phyloP scores from a whole-genome alignment of 2,888 invertebrate genomes.

The Drosophila infuscata region DNA sequence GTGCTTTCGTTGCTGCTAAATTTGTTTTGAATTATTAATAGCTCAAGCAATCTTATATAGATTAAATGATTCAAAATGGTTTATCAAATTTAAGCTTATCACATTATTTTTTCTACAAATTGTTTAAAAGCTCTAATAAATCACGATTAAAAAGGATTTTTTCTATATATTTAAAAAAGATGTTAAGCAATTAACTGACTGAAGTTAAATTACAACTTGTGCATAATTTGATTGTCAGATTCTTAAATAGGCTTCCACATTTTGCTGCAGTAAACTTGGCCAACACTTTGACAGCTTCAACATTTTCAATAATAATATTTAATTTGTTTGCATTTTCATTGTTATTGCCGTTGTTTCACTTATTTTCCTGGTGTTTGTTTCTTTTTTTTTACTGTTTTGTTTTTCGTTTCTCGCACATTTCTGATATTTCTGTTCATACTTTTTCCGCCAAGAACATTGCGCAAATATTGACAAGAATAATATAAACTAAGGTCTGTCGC shows the following conservation, averaged over 20 bases:
- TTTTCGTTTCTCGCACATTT: constrained; percentile 23
- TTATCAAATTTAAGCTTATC: neutral
- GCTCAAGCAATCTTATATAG: neutral
- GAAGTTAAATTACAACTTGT: neutral
- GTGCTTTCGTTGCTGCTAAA: neutral
- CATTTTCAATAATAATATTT: constrained; percentile 45
- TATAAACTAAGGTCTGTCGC: constrained; percentile 47
- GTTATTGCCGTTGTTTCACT: constrained; percentile 23
- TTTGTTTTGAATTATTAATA: neutral
- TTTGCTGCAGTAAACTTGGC: constrained; percentile 8
- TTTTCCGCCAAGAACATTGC: constrained; percentile 37
- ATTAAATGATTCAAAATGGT: neutral
- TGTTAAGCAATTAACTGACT: neutral
- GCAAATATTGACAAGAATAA: constrained; percentile 62
- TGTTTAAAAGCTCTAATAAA: neutral
- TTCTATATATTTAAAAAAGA: fast-evolving
- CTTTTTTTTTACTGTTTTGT: neutral
- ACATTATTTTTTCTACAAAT: constrained; percentile 1
- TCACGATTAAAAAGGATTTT: neutral
- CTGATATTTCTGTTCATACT: constrained; percentile 19
- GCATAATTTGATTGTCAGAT: neutral
- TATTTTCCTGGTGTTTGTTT: constrained; percentile 10
- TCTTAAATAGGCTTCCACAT: neutral
- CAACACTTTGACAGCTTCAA: constrained; percentile 28
- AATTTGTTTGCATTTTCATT: constrained; percentile 48